phyloP scores from a whole-genome alignment of 2,888 invertebrate genomes.

The Prenolepis imparis region DNA sequence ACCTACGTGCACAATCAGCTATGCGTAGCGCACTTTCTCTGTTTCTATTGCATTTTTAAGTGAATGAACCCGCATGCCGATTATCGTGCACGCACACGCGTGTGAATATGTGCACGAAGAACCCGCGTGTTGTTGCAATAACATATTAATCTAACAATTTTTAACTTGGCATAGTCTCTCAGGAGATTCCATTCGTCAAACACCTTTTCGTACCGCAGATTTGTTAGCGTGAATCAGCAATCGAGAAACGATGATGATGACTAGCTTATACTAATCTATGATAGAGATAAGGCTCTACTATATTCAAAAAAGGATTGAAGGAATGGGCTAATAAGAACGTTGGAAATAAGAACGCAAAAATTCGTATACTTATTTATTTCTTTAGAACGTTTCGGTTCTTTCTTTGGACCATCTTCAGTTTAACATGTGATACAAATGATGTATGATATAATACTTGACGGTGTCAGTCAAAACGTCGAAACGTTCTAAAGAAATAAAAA shows the following conservation, averaged over 20 bases:
- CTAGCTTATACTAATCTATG: neutral
- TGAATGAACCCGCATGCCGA: conserved; percentile 48
- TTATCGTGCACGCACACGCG: neutral
- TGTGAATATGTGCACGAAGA: conserved; percentile 13
- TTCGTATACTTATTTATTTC: too few species aligned
- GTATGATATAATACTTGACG: too few species aligned
- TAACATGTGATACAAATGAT: too few species aligned
- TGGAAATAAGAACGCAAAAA: too few species aligned
- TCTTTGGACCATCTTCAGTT: too few species aligned
- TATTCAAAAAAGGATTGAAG: too few species aligned
- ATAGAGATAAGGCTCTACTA: too few species aligned
- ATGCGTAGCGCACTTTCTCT: conserved; percentile 55
- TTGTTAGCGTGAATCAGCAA: conserved; percentile 29
- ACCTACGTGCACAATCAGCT: conserved; percentile 55
- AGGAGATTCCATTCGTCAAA: conserved; percentile 20
- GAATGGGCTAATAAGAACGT: too few species aligned
- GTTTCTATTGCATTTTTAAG: conserved; percentile 26
- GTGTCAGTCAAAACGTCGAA: too few species aligned
- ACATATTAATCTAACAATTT: conserved; percentile 23
- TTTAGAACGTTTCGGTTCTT: too few species aligned
- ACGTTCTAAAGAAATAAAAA: too few species aligned
- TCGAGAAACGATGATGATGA: neutral
- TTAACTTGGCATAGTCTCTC: conserved; percentile 32
- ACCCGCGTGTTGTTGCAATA: conserved; percentile 39
- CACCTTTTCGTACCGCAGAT: neutral